Base-by-base conservation (phyloP, 2,113 vertebrate genomes). In the Agelaius phoeniceus region DNA sequence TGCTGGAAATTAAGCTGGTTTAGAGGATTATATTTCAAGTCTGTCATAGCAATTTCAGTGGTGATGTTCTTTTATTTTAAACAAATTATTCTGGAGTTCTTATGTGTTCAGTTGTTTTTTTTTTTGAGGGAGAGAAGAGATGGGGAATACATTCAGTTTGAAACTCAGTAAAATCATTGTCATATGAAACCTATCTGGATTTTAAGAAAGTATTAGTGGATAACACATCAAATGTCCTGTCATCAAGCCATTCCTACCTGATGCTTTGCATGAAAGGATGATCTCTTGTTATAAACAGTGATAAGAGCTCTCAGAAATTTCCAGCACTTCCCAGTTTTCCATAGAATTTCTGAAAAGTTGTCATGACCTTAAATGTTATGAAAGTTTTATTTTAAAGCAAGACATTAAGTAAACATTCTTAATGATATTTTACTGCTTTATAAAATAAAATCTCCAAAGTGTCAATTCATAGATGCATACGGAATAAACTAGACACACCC, bases 11-110 rank as follows among this genome's bases (percentile, higher is more conserved):
- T 92, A 94, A 85, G 66, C 92, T 94, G 54, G 39, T 94, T 97
- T 94, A 95, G 89, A 94, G 85, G 35, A 23, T 84, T 96, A 55
- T 90, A 91, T 95, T 96, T 97, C 81, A 94, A 95, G 81, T 96
- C 63, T 94, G 86, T 96, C 84, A 79, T 28, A 68, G 89, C 49
- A 37, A 94, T 96, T 96, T 94, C 71, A 66, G 41, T 3, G 5
- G 58, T 37, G 19, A 77, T 88, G 49, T 83, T 91, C 62, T 78
- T 96, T 95, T 67, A 39, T 94, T 96, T 95, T 59, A 92, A 91
- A 13, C 5, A 85, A 84, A 74, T 73, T 93, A 79, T 95, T 91
- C 31, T 37, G n/a, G 71, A 21, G 11, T 28, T 95, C 93, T 93
- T 90, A 58, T 66, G 8, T n/a, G 31, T 27, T 69, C 2, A 12